These are phyloP conservation scores for Crambe crambe DNA, from an alignment of 37 sponge, comb jelly and placozoan species.

Conservation along the genomic window DNA sequence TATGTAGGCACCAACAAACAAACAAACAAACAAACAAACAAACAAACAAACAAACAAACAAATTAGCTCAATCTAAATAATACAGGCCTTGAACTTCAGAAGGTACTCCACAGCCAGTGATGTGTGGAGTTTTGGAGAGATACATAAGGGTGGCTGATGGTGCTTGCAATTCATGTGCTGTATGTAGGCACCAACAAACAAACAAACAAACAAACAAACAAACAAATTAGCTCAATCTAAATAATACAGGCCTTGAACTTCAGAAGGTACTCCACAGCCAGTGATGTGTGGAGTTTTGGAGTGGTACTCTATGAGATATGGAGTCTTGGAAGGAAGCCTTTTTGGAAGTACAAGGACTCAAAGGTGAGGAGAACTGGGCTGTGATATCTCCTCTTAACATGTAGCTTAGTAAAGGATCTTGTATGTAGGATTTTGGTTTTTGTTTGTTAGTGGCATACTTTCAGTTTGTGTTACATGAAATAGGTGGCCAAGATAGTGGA, in stretches of 20 bases:
- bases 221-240: no score
- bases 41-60: no score
- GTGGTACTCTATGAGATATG: conserved; percentile 60
- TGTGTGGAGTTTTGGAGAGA: conserved; percentile 56
- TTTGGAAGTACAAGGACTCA: background rate
- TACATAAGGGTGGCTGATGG: no score
- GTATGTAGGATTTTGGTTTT: no score
- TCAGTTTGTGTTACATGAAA: background rate
- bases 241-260: conserved; percentile 42
- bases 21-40: no score
- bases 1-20: no score
- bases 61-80: no score
- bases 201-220: no score
- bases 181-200: no score
- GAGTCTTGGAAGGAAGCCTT: conserved; percentile 49
- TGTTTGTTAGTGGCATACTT: no score
- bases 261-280: conserved; percentile 45
- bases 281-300: conserved; percentile 62
- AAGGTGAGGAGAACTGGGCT: background rate
- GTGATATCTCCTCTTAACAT: background rate
- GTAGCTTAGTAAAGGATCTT: background rate
- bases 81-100: conserved; percentile 41
- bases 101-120: conserved; percentile 53
- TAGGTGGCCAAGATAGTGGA: conserved; percentile 27
- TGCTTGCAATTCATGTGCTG: no score